A percentile compares a stretch with the other conserved stretches of the same genome.
These are phyloP conservation scores for Acanthosepion pharaonis DNA, from an alignment of 2,888 invertebrate species.

Conservation along the genomic window DNA sequence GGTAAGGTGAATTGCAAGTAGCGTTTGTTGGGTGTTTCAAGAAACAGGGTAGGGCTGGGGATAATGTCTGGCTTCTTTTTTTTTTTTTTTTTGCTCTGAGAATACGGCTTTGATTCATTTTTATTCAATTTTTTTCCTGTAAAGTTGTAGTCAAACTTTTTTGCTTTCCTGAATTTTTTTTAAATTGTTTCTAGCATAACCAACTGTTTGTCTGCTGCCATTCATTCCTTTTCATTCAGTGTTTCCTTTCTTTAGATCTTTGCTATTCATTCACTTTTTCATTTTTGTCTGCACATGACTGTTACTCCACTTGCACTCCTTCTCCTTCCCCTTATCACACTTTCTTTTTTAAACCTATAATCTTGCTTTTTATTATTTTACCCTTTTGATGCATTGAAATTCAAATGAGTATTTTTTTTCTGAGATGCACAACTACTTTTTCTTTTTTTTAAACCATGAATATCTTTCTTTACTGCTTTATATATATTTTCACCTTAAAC, in stretches of 20 bases:
- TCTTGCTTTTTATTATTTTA: neutral
- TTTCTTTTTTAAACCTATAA: neutral
- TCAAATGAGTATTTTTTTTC: neutral
- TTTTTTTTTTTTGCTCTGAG: neutral
- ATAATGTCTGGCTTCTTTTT: neutral
- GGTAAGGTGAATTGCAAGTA: neutral
- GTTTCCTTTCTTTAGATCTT: constrained; percentile 4
- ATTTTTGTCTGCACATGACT: neutral
- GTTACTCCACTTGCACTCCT: neutral
- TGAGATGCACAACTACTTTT: neutral
- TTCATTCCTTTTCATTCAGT: neutral
- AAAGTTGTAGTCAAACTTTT: neutral
- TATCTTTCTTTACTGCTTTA: no score
- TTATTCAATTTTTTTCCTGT: neutral
- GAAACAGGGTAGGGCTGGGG: neutral
- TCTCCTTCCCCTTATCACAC: neutral
- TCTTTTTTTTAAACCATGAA: neutral
- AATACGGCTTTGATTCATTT: neutral
- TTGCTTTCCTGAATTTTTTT: neutral
- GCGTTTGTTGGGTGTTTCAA: neutral
- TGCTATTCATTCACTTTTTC: neutral
- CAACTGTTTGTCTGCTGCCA: constrained; percentile 33
- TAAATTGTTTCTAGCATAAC: neutral
- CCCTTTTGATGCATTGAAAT: neutral
- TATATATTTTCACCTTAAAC: no score